Conservation (phyloP, 2,113 vertebrate genomes). For the Channa argus region DNA sequence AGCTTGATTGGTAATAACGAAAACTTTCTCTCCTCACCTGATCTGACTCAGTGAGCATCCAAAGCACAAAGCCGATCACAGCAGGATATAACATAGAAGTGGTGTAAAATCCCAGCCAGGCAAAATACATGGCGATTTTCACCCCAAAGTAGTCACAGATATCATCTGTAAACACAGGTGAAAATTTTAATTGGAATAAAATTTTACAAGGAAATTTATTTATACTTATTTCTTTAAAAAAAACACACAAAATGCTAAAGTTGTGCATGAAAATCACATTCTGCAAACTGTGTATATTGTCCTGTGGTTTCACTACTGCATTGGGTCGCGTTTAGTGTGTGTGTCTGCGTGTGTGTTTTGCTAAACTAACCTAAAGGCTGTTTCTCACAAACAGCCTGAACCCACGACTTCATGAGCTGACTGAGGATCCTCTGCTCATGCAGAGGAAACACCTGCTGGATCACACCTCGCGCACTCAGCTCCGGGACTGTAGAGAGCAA, state of each 20-base stretch:
- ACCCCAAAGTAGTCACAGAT: constrained; percentile 98
- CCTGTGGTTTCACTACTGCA: too few relatives aligned
- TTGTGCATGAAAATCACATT: neutral
- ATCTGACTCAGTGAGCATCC: constrained; percentile 93
- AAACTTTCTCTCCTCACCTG: constrained; percentile 85
- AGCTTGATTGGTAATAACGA: too few relatives aligned
- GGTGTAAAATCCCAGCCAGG: constrained; percentile 98
- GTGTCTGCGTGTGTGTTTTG: neutral
- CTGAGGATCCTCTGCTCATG: constrained; percentile 96
- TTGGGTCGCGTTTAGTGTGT: neutral
- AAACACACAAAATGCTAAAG: too few relatives aligned
- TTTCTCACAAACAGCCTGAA: constrained; percentile 95
- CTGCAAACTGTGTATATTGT: neutral
- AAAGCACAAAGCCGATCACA: constrained; percentile 93
- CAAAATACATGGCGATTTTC: constrained; percentile 98
- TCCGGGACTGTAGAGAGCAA: constrained; percentile 87
- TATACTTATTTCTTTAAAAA: too few relatives aligned
- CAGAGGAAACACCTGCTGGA: constrained; percentile 95
- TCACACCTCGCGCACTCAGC: constrained; percentile 91
- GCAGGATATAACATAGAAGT: constrained; percentile 97
- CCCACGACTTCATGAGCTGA: constrained; percentile 97
- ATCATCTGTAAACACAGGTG: constrained; percentile 85
- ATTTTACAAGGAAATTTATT: too few relatives aligned
- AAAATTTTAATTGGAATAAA: neutral
- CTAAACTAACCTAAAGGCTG: constrained; percentile 89